Conservation (phyloP, 2,797 vertebrate genomes). For the Esox masquinongy region DNA sequence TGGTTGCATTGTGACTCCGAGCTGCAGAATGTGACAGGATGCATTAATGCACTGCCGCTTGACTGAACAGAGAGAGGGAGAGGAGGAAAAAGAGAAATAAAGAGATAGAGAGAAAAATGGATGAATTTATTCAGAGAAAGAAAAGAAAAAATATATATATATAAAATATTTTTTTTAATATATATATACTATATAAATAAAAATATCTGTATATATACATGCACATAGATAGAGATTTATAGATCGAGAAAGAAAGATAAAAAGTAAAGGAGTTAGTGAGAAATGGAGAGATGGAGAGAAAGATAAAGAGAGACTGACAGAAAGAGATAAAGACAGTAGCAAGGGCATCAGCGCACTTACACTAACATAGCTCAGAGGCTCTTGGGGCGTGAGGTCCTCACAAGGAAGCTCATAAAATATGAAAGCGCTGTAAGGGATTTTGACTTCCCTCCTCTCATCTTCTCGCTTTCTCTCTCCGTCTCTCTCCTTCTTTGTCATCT, state of each 20-base stretch:
- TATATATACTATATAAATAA: too few species aligned
- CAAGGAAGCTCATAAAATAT: slow-evolving; percentile 72
- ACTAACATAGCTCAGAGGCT: slow-evolving; percentile 57
- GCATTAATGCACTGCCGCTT: slow-evolving; percentile 72
- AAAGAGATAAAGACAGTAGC: slow-evolving; percentile 7
- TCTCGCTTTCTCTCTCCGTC: slow-evolving; percentile 18
- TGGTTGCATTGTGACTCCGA: slow-evolving; percentile 70
- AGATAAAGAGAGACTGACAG: slow-evolving; percentile 27
- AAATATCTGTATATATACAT: too few species aligned
- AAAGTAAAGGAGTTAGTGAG: slow-evolving; percentile 12
- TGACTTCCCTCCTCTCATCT: slow-evolving; percentile 26
- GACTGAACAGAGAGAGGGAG: slow-evolving; percentile 58
- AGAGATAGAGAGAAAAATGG: not conserved
- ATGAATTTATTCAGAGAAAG: slow-evolving; percentile 7
- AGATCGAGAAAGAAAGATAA: slow-evolving; percentile 14
- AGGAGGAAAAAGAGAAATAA: slow-evolving; percentile 12
- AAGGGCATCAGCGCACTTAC: slow-evolving; percentile 69
- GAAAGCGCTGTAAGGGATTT: slow-evolving; percentile 50
- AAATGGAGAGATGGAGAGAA: slow-evolving; percentile 11
- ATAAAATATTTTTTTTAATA: too few species aligned
- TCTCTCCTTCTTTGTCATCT: not conserved
- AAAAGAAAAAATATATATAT: not conserved
- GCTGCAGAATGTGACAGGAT: slow-evolving; percentile 76
- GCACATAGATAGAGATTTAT: not conserved
- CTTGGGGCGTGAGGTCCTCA: slow-evolving; percentile 49